Conservation (phyloP, 2,888 invertebrate genomes). For the Polymixis flavicincta region DNA sequence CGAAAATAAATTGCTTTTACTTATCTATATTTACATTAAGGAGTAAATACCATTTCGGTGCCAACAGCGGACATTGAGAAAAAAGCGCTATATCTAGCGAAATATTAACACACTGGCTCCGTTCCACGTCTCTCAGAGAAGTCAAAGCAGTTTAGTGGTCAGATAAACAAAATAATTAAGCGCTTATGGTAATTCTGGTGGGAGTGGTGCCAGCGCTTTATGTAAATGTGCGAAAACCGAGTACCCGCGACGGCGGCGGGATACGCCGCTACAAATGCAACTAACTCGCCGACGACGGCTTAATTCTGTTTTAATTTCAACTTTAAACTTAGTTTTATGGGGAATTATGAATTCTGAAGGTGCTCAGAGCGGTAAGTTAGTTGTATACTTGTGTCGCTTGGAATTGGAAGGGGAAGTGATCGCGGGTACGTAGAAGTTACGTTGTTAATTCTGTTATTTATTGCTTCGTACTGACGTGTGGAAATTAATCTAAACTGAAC, state of each 20-base stretch:
- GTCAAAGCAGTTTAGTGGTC: constrained; percentile 84
- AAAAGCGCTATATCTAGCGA: constrained; percentile 45
- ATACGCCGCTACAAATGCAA: constrained; percentile 73
- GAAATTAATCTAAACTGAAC: too few relatives aligned
- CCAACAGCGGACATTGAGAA: constrained; percentile 49
- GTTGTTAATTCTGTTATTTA: constrained; percentile 16
- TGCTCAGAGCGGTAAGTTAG: constrained; percentile 47
- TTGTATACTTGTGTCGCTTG: constrained; percentile 43
- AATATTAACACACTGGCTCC: constrained; percentile 67
- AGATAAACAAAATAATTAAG: constrained; percentile 88
- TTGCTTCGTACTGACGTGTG: not conserved
- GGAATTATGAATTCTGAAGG: constrained; percentile 72
- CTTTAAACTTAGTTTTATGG: constrained; percentile 73
- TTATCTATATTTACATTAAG: constrained; percentile 53
- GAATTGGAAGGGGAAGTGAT: constrained; percentile 11
- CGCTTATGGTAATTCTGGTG: constrained; percentile 79
- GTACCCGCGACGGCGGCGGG: constrained; percentile 38
- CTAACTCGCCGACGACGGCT: constrained; percentile 71
- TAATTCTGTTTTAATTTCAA: constrained; percentile 78
- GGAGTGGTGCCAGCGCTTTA: constrained; percentile 72
- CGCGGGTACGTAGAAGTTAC: not conserved
- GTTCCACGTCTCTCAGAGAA: constrained; percentile 70
- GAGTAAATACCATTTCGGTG: constrained; percentile 35
- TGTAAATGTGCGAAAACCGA: constrained; percentile 71
- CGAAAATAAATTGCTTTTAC: constrained; percentile 42